Percentiles rank a stretch among this genome's conserved stretches.
Conservation (phyloP, 2,888 invertebrate genomes). For the Aleiodes alternator region DNA sequence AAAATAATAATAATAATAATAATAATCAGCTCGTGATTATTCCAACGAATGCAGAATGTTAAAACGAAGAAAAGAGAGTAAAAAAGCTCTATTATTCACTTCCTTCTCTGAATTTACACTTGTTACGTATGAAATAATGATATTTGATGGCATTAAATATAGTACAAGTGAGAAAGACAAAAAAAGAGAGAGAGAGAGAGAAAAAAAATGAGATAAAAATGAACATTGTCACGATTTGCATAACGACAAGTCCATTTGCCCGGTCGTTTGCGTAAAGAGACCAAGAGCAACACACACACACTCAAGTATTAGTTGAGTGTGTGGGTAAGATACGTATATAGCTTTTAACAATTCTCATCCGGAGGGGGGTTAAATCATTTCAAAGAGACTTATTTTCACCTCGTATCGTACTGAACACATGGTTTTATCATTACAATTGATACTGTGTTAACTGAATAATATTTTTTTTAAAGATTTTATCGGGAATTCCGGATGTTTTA, state of each 20-base stretch:
- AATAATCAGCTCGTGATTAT: too few relatives aligned
- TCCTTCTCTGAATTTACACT: not conserved
- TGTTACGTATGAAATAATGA: conserved; percentile 15
- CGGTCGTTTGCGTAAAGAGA: conserved; percentile 12
- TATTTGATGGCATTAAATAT: conserved; percentile 15
- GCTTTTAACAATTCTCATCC: conserved; percentile 41
- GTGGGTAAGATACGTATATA: too few relatives aligned
- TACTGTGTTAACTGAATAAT: too few relatives aligned
- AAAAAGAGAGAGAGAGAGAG: too few relatives aligned
- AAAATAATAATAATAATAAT: too few relatives aligned
- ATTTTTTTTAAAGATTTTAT: too few relatives aligned
- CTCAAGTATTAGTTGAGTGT: not conserved
- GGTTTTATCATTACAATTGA: too few relatives aligned
- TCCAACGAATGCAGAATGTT: not conserved
- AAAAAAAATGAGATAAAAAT: conserved; percentile 14
- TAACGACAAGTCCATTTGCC: conserved; percentile 22
- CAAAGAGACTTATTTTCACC: conserved; percentile 40
- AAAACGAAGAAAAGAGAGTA: not conserved
- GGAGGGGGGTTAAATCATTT: conserved; percentile 38
- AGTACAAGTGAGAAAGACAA: too few relatives aligned
- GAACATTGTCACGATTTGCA: conserved; percentile 15
- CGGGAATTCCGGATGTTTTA: too few relatives aligned
- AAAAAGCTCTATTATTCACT: not conserved
- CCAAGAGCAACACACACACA: not conserved
- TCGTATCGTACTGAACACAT: conserved; percentile 5